A percentile compares a stretch with the other conserved stretches of the same genome.
These are phyloP conservation scores for Mesembrinibis cayennensis DNA, from an alignment of 2,113 vertebrate species.

Conservation along the genomic window DNA sequence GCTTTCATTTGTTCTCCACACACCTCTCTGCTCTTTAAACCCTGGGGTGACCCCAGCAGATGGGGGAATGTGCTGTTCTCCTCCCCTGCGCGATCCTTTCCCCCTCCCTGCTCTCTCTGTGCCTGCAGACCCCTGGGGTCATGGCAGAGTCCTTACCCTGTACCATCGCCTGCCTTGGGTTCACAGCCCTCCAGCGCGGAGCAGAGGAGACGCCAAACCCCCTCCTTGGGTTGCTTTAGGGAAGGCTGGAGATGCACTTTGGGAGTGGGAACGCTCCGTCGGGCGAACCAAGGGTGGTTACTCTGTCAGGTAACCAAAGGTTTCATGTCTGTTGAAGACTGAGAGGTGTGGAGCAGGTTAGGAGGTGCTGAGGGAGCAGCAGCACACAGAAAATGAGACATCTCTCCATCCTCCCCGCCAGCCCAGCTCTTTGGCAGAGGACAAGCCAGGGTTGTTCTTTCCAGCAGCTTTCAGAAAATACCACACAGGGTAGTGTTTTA, in stretches of 20 bases:
- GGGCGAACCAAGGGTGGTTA: not conserved
- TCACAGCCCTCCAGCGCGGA: not conserved
- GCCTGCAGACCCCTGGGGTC: not conserved
- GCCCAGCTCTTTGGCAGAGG: not conserved
- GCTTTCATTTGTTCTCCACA: not conserved
- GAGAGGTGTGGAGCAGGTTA: not conserved
- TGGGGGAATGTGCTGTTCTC: not conserved
- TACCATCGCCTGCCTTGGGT: not conserved
- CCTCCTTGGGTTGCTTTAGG: not conserved
- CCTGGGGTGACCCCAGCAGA: not conserved
- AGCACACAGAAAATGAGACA: not conserved
- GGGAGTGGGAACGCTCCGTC: fast-evolving
- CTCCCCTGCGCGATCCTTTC: not conserved
- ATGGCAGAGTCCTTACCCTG: not conserved
- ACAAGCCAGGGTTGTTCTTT: not conserved
- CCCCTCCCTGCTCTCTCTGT: not conserved
- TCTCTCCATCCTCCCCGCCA: not conserved
- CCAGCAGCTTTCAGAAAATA: not conserved
- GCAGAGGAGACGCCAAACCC: not conserved
- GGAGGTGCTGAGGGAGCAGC: not conserved
- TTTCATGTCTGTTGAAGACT: not conserved
- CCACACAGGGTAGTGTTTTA: not conserved
- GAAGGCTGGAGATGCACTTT: not conserved
- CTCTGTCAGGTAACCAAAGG: no score
- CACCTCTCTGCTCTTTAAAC: not conserved